Percentiles rank a stretch among this genome's conserved stretches.
Conservation (phyloP, 2,113 vertebrate species). For the Sebastes schlegelii region DNA sequence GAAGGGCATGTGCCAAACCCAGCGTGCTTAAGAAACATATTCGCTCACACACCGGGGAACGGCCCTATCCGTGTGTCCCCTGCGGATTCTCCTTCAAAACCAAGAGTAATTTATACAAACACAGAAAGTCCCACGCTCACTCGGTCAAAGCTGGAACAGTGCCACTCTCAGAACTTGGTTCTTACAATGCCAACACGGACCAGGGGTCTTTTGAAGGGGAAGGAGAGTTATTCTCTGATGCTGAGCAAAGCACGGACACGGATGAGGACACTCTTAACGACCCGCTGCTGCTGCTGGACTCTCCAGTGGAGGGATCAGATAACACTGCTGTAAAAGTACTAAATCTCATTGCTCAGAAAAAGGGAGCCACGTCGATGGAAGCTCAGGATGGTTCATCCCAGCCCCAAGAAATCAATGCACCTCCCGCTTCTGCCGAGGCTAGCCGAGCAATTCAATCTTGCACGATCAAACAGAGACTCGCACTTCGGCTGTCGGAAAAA, state of each 20-base stretch:
- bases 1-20: constrained; percentile 98
- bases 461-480: constrained; percentile 96
- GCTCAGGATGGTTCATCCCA: constrained; percentile 87
- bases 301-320: constrained; percentile 86
- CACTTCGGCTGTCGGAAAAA: constrained; percentile 95
- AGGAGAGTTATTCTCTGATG: constrained; percentile 95
- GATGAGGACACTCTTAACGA: constrained; percentile 93
- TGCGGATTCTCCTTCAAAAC: constrained; percentile 99
- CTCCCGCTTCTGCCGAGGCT: constrained; percentile 84
- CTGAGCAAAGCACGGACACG: constrained; percentile 96
- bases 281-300: constrained; percentile 82
- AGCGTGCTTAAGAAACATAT: constrained; percentile 99
- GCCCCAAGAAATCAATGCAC: constrained; percentile 85
- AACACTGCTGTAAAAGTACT: constrained; percentile 91
- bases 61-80: constrained; percentile 96
- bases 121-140: constrained; percentile 98
- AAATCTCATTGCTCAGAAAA: constrained; percentile 92
- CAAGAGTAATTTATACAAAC: constrained; percentile 99
- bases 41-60: constrained; percentile 96
- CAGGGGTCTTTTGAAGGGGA: constrained; percentile 92
- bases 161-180: constrained; percentile 91
- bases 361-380: constrained; percentile 84
- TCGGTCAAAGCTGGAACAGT: constrained; percentile 95
- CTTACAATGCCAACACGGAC: constrained; percentile 88
- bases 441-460: constrained; percentile 91